These are phyloP conservation scores for Plagodis dolabraria DNA, from an alignment of 2,888 invertebrate species.

Conservation along the genomic window DNA sequence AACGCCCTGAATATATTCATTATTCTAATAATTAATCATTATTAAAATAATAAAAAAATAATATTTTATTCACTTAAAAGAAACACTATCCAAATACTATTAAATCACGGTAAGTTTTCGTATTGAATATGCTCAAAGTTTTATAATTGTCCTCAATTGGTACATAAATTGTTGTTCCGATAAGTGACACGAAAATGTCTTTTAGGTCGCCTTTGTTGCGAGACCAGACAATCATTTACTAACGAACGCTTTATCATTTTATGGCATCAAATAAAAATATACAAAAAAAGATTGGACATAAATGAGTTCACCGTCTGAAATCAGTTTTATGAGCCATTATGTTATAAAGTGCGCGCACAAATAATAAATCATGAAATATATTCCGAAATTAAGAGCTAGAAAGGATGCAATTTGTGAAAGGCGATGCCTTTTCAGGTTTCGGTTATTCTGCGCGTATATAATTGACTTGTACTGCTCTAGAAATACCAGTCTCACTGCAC, in stretches of 20 bases:
- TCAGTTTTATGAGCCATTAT: constrained; percentile 62
- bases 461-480: constrained; percentile 57
- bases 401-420: constrained; percentile 66
- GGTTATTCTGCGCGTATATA: constrained; percentile 49
- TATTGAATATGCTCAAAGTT: no score
- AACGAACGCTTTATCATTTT: constrained; percentile 48
- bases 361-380: constrained; percentile 58
- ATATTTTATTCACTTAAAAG: no score
- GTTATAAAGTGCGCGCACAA: constrained; percentile 44
- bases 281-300: constrained; percentile 50
- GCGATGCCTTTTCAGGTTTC: constrained; percentile 54
- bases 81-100: no score
- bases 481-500: constrained; percentile 51
- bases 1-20: no score
- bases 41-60: no score
- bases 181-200: constrained; percentile 19
- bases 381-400: constrained; percentile 61
- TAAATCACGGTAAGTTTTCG: no score
- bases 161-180: not conserved
- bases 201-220: constrained; percentile 43
- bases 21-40: no score
- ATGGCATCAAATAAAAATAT: constrained; percentile 47
- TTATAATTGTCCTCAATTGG: not conserved
- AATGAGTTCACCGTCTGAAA: constrained; percentile 50
- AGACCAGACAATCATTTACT: constrained; percentile 34